phyloP scores from a whole-genome alignment of 64 coral and sea anemone species.

The Actinia equina region DNA sequence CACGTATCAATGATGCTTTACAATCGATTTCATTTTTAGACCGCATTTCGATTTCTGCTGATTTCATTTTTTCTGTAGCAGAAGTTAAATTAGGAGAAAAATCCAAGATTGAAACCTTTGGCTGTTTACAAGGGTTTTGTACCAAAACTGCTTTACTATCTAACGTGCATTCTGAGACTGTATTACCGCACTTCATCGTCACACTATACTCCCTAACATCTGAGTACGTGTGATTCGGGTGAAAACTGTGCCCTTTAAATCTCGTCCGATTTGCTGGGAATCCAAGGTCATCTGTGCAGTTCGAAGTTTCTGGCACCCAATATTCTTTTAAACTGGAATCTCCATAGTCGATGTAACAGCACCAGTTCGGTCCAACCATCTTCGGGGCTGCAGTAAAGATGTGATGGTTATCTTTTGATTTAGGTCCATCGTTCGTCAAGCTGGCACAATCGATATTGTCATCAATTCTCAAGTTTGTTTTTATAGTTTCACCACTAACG shows the following conservation, averaged over 20 bases:
- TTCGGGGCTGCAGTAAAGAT: not conserved
- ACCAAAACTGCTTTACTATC: not conserved
- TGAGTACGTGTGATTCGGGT: not conserved
- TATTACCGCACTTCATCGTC: not conserved
- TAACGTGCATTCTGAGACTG: not conserved
- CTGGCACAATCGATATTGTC: not conserved
- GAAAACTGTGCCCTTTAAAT: not conserved
- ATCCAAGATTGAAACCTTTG: not conserved
- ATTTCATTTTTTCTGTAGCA: not conserved
- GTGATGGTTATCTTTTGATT: not conserved
- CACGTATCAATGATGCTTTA: not conserved
- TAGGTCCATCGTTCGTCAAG: not conserved
- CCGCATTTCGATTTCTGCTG: slow-evolving; percentile 15
- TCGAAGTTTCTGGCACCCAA: not conserved
- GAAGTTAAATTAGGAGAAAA: not conserved
- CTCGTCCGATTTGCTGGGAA: not conserved
- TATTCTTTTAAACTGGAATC: not conserved
- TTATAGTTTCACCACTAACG: not conserved
- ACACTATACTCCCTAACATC: not conserved
- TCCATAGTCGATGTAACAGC: not conserved
- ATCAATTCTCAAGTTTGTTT: not conserved
- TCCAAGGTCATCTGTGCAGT: not conserved
- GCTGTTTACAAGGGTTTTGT: not conserved
- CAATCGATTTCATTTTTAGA: slow-evolving; percentile 10
- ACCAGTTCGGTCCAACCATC: not conserved